phyloP scores from a whole-genome alignment of 2,113 vertebrate species.

The Phalacrocorax pelagicus region DNA sequence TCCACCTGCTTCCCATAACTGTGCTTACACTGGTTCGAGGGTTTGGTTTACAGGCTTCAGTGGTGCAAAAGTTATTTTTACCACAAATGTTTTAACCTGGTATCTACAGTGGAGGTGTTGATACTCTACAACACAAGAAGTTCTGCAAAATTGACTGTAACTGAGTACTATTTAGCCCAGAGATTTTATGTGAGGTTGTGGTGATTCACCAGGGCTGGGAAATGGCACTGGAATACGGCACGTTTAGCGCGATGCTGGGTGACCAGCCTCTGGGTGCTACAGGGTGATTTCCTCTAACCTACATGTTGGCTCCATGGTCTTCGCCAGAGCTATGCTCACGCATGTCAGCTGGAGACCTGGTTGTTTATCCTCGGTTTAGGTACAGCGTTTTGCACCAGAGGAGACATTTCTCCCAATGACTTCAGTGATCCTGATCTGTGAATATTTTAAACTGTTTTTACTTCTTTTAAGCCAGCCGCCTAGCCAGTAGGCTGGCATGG shows the following conservation, averaged over 20 bases:
- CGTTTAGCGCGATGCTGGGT: too few species aligned
- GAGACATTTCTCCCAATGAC: not conserved
- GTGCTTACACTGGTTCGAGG: not conserved
- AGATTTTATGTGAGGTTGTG: not conserved
- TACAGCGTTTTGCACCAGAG: not conserved
- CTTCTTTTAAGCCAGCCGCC: not conserved
- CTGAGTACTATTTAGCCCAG: not conserved
- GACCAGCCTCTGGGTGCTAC: not conserved
- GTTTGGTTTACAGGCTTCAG: not conserved
- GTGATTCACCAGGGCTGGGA: not conserved
- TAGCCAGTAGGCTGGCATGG: not conserved
- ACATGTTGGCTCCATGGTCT: too few species aligned
- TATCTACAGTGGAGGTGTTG: not conserved
- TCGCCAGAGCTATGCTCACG: too few species aligned
- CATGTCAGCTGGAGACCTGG: not conserved
- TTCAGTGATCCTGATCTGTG: not conserved
- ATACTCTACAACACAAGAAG: not conserved
- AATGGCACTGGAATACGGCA: too few species aligned
- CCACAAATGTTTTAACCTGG: not conserved
- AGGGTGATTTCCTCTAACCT: not conserved
- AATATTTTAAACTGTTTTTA: not conserved
- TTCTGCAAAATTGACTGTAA: not conserved
- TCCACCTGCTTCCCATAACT: not conserved
- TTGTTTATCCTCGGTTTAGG: too few species aligned
- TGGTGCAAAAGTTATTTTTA: not conserved